phyloP scores from a whole-genome alignment of 2,888 invertebrate genomes.

The Patella pellucida region DNA sequence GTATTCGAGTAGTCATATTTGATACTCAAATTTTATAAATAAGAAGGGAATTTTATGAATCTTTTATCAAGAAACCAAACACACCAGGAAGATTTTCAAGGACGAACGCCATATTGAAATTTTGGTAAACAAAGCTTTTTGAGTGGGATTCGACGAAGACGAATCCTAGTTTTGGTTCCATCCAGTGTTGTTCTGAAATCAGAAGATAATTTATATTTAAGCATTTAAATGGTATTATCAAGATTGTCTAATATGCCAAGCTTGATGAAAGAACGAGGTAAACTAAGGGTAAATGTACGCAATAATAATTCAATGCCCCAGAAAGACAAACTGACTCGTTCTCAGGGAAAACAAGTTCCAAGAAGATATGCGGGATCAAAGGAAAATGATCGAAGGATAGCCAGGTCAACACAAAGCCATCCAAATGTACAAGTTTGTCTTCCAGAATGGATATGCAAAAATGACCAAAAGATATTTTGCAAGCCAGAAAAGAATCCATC shows the following conservation, averaged over 20 bases:
- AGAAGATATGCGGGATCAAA: constrained; percentile 23
- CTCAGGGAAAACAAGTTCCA: constrained; percentile 23
- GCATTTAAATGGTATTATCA: constrained; percentile 25
- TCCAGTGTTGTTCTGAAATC: no score
- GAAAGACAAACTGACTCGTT: constrained; percentile 18
- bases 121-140: neutral
- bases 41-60: neutral
- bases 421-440: neutral
- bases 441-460: constrained; percentile 4
- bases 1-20: neutral
- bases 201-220: neutral
- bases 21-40: neutral
- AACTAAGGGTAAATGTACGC: constrained; percentile 2
- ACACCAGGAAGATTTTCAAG: constrained; percentile 5
- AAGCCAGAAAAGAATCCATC: constrained; percentile 16
- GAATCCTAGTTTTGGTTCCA: no score
- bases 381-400: constrained; percentile 16
- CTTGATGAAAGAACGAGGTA: constrained; percentile 12
- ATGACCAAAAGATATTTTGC: constrained; percentile 1
- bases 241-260: constrained; percentile 20
- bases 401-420: neutral
- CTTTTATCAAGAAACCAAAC: neutral
- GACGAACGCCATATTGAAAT: constrained; percentile 18
- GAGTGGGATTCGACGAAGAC: neutral
- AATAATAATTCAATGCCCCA: constrained; percentile 7